A percentile compares a stretch with the other conserved stretches of the same genome.
These are phyloP conservation scores for Uropsilus gracilis DNA, from an alignment of 2,113 vertebrate species.

Conservation along the genomic window DNA sequence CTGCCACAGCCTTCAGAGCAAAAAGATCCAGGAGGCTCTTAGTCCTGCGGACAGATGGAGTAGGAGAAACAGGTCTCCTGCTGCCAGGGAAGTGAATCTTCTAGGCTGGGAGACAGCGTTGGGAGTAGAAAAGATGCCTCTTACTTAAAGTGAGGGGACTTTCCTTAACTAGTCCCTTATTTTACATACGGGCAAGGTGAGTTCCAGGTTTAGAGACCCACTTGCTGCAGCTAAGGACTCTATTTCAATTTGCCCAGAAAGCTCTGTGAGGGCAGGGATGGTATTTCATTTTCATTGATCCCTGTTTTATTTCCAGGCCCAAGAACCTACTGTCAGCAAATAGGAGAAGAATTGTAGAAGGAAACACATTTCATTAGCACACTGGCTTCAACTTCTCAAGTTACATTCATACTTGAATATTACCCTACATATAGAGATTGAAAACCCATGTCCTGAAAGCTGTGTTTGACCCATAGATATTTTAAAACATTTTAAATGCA, in stretches of 20 bases:
- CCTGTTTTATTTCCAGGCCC: not conserved
- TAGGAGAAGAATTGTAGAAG: not conserved
- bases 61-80: not conserved
- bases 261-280: not conserved
- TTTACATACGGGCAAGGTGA: not conserved
- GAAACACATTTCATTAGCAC: not conserved
- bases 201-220: not conserved
- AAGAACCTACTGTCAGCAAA: not conserved
- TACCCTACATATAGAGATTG: not conserved
- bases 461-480: not conserved
- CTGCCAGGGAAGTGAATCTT: not conserved
- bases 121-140: not conserved
- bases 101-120: not conserved
- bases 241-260: not conserved
- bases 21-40: not conserved
- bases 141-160: not conserved
- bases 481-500: slow-evolving; percentile 3
- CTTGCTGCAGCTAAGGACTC: not conserved
- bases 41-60: not conserved
- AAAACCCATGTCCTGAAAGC: not conserved
- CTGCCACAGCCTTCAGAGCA: not conserved
- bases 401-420: not conserved
- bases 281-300: not conserved
- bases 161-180: not conserved
- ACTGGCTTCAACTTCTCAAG: not conserved